Evolutionary conservation across 2,797 vertebrate species (phyloP).

Genomic region (Phalanger gymnotis): DNA sequence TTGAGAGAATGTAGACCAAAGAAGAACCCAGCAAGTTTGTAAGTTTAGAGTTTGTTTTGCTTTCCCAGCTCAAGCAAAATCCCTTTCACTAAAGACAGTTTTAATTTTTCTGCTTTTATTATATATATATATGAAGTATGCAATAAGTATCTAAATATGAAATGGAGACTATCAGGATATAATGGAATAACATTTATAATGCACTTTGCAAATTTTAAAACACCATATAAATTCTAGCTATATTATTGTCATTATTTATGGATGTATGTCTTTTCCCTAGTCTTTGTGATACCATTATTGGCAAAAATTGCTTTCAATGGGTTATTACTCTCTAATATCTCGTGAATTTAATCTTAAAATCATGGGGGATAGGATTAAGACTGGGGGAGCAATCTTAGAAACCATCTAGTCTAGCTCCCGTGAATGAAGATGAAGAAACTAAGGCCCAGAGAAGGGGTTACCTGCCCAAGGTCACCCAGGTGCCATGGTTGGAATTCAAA

Average conservation of each 20-base stretch:
- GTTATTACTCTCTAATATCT: neutral
- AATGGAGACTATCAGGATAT: neutral
- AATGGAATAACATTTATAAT: neutral
- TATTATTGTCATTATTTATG: neutral
- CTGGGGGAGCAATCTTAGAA: neutral
- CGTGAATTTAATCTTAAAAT: neutral
- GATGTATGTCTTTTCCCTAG: neutral
- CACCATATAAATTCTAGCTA: neutral
- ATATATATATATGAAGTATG: conserved; percentile 44
- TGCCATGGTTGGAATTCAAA: neutral
- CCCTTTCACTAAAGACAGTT: conserved; percentile 52
- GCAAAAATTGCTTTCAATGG: neutral
- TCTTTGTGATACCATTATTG: neutral
- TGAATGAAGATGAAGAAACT: neutral
- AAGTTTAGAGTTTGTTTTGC: conserved; percentile 19
- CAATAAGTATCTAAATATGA: neutral
- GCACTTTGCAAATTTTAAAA: neutral
- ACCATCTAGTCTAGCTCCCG: neutral
- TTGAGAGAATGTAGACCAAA: conserved; percentile 54
- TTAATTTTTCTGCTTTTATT: conserved; percentile 65
- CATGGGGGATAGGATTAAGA: neutral
- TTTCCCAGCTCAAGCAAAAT: conserved; percentile 19
- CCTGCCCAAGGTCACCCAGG: neutral
- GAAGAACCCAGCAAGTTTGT: conserved; percentile 41
- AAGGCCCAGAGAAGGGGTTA: neutral